Percentiles rank a stretch among this genome's conserved stretches.
These are phyloP conservation scores for Diarsia mendica DNA, from an alignment of 2,888 invertebrate genomes.

Conservation along the genomic window DNA sequence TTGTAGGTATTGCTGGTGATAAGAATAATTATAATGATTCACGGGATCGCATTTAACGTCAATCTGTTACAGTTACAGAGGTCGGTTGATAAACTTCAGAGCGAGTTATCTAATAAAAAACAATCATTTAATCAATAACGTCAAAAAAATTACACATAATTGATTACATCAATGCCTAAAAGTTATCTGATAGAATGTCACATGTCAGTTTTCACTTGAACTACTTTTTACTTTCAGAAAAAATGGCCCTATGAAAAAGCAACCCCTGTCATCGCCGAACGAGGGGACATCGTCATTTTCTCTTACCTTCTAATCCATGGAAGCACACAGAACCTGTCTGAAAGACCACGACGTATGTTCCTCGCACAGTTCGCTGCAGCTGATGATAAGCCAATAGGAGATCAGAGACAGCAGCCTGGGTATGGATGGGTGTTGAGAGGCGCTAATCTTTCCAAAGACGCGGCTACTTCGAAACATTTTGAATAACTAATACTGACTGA, in stretches of 20 bases:
- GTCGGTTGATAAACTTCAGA: slow-evolving; percentile 10
- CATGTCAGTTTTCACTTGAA: no score
- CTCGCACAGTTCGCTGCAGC: slow-evolving; percentile 88
- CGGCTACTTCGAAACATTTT: slow-evolving; percentile 62
- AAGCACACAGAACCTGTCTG: slow-evolving; percentile 88
- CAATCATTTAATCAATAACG: no score
- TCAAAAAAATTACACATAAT: no score
- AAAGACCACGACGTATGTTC: slow-evolving; percentile 87
- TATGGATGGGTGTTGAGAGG: slow-evolving; percentile 90
- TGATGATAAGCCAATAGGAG: slow-evolving; percentile 86
- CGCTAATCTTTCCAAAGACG: slow-evolving; percentile 78
- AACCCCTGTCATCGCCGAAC: slow-evolving; percentile 86
- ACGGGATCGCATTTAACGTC: neutral
- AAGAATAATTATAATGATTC: slow-evolving; percentile 9
- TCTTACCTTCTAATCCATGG: slow-evolving; percentile 90
- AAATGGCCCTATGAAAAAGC: slow-evolving; percentile 87
- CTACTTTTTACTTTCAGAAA: slow-evolving; percentile 71
- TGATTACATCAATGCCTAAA: no score
- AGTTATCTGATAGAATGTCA: neutral
- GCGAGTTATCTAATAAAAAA: neutral
- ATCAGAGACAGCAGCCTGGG: slow-evolving; percentile 84
- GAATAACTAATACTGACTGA: slow-evolving; percentile 10
- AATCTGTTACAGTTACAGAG: neutral
- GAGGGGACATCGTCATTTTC: slow-evolving; percentile 90
- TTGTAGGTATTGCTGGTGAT: neutral